phyloP scores from a whole-genome alignment of 2,888 invertebrate genomes.

The Acanthosoma haemorrhoidale region DNA sequence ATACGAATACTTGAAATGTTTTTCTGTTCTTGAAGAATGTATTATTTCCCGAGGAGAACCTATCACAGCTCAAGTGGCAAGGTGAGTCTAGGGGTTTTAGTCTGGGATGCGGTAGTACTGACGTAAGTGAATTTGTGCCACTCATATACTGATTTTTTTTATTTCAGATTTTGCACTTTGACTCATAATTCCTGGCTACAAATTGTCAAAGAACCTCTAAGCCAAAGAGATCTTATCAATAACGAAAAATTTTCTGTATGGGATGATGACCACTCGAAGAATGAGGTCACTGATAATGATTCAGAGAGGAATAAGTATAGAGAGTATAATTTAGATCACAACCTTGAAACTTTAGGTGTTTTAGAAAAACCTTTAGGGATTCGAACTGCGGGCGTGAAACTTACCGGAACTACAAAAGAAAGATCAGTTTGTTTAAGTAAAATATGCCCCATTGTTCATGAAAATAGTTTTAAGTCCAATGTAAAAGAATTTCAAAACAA shows the following conservation, averaged over 20 bases:
- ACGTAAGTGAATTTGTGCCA: neutral
- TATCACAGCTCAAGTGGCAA: neutral
- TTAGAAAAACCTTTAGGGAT: neutral
- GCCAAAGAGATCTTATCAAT: neutral
- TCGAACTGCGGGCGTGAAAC: neutral
- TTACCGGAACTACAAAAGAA: neutral
- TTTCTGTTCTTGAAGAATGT: neutral
- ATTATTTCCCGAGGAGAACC: neutral
- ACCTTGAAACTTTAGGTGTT: neutral
- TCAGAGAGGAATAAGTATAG: neutral
- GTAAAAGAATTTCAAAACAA: no score
- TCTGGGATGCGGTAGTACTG: constrained; percentile 9
- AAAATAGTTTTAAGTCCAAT: no score
- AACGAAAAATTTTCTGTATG: neutral
- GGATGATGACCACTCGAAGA: neutral
- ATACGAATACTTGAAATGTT: no score
- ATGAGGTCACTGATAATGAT: neutral
- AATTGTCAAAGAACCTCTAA: neutral
- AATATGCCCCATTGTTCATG: no score
- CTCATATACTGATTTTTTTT: neutral
- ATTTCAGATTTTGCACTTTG: neutral
- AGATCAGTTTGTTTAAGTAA: no score
- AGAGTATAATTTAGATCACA: neutral
- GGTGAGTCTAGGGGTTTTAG: constrained; percentile 3
- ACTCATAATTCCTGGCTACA: neutral